These are phyloP conservation scores for Torymus tubicola DNA, from an alignment of 2,888 invertebrate genomes.

Conservation along the genomic window DNA sequence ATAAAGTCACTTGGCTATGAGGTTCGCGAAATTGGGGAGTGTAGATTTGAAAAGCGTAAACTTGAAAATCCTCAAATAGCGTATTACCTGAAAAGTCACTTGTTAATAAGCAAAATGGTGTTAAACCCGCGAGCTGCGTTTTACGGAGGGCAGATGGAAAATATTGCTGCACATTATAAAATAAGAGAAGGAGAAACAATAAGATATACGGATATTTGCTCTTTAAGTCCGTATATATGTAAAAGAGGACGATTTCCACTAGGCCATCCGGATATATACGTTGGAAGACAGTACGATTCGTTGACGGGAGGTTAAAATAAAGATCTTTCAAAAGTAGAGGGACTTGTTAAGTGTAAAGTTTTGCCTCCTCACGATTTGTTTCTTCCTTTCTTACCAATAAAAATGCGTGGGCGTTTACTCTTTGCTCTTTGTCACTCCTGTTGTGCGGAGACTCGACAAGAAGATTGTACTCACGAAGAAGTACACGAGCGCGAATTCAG, in stretches of 20 bases:
- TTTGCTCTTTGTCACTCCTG: constrained; percentile 70
- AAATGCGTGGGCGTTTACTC: constrained; percentile 65
- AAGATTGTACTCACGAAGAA: constrained; percentile 45
- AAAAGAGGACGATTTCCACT: too few relatives aligned
- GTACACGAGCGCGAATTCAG: too few relatives aligned
- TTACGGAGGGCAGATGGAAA: constrained; percentile 34
- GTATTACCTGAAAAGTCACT: not conserved
- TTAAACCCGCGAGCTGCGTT: constrained; percentile 4
- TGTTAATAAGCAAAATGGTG: not conserved
- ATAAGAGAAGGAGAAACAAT: constrained; percentile 16
- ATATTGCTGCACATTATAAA: constrained; percentile 22
- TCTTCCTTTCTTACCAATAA: constrained; percentile 62
- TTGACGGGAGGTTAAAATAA: too few relatives aligned
- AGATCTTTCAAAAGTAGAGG: too few relatives aligned
- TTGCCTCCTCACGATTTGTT: too few relatives aligned
- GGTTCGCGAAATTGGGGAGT: constrained; percentile 8
- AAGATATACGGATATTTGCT: too few relatives aligned
- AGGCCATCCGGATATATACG: too few relatives aligned
- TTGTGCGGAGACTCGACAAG: constrained; percentile 60
- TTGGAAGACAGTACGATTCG: too few relatives aligned
- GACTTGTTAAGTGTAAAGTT: too few relatives aligned
- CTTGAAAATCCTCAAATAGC: not conserved
- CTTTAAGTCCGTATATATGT: too few relatives aligned
- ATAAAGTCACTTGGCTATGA: not conserved
- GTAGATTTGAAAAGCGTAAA: not conserved